Conservation (phyloP, 2,797 vertebrate species). For the Smutsia gigantea region DNA sequence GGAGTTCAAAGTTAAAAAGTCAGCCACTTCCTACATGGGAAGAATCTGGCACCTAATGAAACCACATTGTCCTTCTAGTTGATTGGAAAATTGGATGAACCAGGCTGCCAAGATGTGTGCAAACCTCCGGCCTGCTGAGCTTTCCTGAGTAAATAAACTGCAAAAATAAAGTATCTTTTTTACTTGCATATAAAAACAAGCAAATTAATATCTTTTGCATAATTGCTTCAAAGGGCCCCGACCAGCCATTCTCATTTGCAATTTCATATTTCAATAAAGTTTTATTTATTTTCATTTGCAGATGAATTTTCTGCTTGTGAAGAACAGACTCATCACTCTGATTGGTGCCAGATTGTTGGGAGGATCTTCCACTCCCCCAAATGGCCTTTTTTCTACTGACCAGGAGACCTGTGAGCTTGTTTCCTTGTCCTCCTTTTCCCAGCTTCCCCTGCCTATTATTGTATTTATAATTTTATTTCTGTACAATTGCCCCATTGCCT, state of each 20-base stretch:
- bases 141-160: conserved; percentile 84
- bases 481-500: not conserved
- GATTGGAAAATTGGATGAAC: conserved; percentile 46
- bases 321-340: conserved; percentile 51
- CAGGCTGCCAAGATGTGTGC: not conserved
- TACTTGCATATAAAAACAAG: conserved; percentile 83
- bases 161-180: conserved; percentile 83
- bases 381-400: not conserved
- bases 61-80: not conserved
- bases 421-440: not conserved
- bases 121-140: conserved; percentile 74
- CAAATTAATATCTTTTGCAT: conserved; percentile 79
- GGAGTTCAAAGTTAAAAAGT: not conserved
- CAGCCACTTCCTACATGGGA: not conserved
- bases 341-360: conserved; percentile 37
- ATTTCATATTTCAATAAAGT: conserved; percentile 86
- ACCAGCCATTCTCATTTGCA: conserved; percentile 82
- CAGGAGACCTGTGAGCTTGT: not conserved
- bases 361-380: not conserved
- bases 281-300: conserved; percentile 86
- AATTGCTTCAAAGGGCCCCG: conserved; percentile 81
- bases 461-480: not conserved
- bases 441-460: not conserved
- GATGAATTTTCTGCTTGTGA: conserved; percentile 74
- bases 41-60: not conserved